These are phyloP conservation scores for Fistularia commersonii DNA, from an alignment of 2,797 vertebrate species.

Conservation along the genomic window DNA sequence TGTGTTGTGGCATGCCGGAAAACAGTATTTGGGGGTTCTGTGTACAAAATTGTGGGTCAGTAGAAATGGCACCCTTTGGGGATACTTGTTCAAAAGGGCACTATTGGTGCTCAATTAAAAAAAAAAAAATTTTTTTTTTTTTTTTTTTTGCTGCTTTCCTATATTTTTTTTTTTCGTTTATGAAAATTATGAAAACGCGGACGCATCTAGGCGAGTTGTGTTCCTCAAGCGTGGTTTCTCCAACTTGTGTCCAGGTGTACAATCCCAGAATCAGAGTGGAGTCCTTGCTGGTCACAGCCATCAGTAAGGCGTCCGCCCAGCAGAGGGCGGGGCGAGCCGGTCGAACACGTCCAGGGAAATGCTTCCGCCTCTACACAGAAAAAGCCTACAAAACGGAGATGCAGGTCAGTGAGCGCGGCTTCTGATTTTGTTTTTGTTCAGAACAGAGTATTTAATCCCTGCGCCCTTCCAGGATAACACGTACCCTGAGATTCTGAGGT, in stretches of 20 bases:
- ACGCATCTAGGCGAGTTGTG: background rate
- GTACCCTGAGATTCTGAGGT: conserved; percentile 97
- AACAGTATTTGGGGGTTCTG: too few species aligned
- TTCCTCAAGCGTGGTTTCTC: conserved; percentile 1
- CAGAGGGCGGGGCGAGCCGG: conserved; percentile 97
- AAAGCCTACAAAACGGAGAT: conserved; percentile 99
- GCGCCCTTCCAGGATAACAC: conserved; percentile 87
- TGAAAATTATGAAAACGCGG: too few species aligned
- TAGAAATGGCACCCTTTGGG: too few species aligned
- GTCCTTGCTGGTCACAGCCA: conserved; percentile 94
- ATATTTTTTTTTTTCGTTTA: too few species aligned
- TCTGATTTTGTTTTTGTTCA: too few species aligned
- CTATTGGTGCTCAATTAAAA: too few species aligned
- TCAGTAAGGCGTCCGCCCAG: conserved; percentile 97
- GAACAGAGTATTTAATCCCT: too few species aligned
- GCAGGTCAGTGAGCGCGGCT: conserved; percentile 79
- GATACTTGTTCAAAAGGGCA: too few species aligned
- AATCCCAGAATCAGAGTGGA: conserved; percentile 97
- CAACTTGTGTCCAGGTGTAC: conserved; percentile 82
- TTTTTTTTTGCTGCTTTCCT: too few species aligned
- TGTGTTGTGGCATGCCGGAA: too few species aligned
- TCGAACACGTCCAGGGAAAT: conserved; percentile 94
- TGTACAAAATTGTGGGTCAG: too few species aligned
- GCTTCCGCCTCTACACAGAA: conserved; percentile 97
- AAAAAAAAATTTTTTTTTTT: too few species aligned